These are phyloP conservation scores for Stictocephala bisonia DNA, from an alignment of 2,888 invertebrate species.

Conservation along the genomic window DNA sequence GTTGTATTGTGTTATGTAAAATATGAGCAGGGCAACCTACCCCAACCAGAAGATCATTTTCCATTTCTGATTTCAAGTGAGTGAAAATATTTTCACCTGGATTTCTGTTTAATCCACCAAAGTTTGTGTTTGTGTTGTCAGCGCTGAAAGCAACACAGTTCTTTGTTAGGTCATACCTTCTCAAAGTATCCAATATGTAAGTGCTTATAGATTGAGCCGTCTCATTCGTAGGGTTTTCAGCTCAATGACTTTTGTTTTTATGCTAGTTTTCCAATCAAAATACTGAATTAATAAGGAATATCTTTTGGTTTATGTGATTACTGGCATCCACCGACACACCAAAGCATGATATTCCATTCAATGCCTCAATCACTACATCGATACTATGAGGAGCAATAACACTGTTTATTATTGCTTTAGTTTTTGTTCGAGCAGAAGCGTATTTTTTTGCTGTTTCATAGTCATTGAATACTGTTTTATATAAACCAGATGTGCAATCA, in stretches of 20 bases:
- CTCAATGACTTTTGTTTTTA: conserved; percentile 46
- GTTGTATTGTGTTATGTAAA: conserved; percentile 61
- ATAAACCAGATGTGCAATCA: conserved; percentile 26
- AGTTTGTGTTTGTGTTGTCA: conserved; percentile 51
- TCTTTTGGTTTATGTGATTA: conserved; percentile 49
- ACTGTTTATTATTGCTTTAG: conserved; percentile 50
- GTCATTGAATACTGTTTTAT: conserved; percentile 30
- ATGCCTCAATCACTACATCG: conserved; percentile 33
- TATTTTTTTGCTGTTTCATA: conserved; percentile 32
- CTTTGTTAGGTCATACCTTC: conserved; percentile 14
- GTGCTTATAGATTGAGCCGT: conserved; percentile 33
- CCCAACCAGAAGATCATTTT: conserved; percentile 52
- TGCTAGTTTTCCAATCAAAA: conserved; percentile 36
- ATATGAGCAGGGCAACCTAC: conserved; percentile 62
- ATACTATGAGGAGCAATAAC: conserved; percentile 49
- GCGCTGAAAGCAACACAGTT: conserved; percentile 42
- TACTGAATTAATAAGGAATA: conserved; percentile 51
- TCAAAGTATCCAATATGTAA: conserved; percentile 31
- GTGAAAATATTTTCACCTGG: conserved; percentile 55
- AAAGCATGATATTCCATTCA: conserved; percentile 45
- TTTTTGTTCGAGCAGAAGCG: conserved; percentile 25
- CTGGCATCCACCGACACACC: conserved; percentile 49
- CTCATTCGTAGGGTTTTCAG: conserved; percentile 38
- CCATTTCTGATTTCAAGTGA: conserved; percentile 16
- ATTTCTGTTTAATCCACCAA: conserved; percentile 46